phyloP scores from a whole-genome alignment of 2,113 vertebrate species.

The Macaca mulatta region DNA sequence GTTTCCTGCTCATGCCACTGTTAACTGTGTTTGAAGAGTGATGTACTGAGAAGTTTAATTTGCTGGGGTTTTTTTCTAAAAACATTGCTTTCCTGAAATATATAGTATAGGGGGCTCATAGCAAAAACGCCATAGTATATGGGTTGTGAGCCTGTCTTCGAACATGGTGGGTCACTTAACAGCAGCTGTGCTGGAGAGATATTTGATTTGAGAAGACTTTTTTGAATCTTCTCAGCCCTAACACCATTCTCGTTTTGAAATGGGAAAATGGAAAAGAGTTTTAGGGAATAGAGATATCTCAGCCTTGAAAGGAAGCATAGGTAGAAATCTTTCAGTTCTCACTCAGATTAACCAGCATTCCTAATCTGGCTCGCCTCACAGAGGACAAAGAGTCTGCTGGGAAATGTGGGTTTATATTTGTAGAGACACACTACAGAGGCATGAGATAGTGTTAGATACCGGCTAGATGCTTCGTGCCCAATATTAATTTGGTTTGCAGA shows the following conservation, averaged over 20 bases:
- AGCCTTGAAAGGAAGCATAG: background rate
- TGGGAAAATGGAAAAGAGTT: constrained; percentile 34
- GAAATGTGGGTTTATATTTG: background rate
- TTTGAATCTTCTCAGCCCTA: constrained; percentile 20
- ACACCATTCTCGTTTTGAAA: constrained; percentile 25
- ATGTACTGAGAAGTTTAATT: background rate
- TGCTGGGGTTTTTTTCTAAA: background rate
- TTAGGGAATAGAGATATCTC: background rate
- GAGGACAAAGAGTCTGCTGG: background rate
- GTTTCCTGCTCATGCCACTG: background rate
- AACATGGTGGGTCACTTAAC: constrained; percentile 15
- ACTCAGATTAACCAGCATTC: background rate
- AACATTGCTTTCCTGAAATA: constrained; percentile 27
- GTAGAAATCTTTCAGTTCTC: background rate
- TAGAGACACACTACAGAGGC: background rate
- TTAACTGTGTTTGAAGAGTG: background rate
- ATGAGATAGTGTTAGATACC: background rate
- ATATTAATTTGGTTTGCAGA: background rate
- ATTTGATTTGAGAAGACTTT: constrained; percentile 46
- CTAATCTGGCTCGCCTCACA: background rate
- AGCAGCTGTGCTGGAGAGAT: constrained; percentile 5
- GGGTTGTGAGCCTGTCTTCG: background rate
- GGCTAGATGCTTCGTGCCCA: background rate
- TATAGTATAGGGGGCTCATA: background rate
- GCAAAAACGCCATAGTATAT: background rate